A percentile compares a stretch with the other conserved stretches of the same genome.
Conservation (phyloP, 2,797 vertebrate genomes). For the Danio aesculapii region DNA sequence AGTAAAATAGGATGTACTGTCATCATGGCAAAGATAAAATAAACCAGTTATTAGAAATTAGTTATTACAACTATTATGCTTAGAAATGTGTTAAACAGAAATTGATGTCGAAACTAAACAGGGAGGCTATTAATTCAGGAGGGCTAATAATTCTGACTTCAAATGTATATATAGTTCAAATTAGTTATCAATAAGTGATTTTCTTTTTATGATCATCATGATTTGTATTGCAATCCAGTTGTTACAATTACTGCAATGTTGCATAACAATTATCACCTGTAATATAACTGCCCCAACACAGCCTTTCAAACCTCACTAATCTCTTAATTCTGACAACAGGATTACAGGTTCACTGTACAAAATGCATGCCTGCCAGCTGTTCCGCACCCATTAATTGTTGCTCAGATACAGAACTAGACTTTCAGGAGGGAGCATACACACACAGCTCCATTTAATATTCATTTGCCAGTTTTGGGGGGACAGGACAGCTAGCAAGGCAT, state of each 20-base stretch:
- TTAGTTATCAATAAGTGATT: neutral
- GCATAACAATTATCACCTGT: conserved; percentile 1
- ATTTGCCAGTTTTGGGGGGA: conserved; percentile 7
- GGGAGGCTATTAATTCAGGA: too few relatives aligned
- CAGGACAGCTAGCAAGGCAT: conserved; percentile 20
- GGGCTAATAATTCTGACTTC: too few relatives aligned
- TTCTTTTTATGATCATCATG: neutral
- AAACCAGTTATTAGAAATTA: too few relatives aligned
- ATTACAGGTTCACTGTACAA: neutral
- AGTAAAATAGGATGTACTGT: too few relatives aligned
- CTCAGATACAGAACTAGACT: neutral
- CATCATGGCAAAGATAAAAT: too few relatives aligned
- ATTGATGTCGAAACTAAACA: too few relatives aligned
- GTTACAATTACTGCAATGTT: conserved; percentile 1
- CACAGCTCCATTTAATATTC: neutral
- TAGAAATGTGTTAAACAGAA: too few relatives aligned
- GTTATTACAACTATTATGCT: too few relatives aligned
- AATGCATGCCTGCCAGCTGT: neutral
- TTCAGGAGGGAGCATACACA: neutral
- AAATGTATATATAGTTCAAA: neutral
- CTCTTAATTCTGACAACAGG: neutral
- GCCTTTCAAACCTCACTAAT: neutral
- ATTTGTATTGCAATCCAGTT: neutral
- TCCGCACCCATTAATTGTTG: conserved; percentile 9
- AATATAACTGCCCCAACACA: neutral